Conservation (phyloP, 2,113 vertebrate species). For the Catharus fuscescens region DNA sequence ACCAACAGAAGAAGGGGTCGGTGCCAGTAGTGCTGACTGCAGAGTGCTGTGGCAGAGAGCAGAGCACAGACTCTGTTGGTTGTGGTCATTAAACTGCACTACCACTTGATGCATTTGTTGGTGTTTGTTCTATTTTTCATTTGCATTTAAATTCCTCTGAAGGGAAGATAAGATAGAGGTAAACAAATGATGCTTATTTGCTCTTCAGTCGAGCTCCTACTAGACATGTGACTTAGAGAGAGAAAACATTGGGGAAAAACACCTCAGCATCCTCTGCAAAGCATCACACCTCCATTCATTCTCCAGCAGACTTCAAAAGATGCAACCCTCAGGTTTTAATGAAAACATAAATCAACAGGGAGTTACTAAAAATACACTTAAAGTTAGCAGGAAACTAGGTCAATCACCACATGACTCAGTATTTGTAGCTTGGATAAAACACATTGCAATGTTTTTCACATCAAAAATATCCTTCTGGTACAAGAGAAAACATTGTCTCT, state of each 20-base stretch:
- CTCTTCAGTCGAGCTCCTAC: slow-evolving; percentile 55
- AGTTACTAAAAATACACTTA: slow-evolving; percentile 52
- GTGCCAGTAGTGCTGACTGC: background rate
- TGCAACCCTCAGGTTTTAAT: slow-evolving; percentile 56
- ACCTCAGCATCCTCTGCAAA: background rate
- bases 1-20: slow-evolving; percentile 8
- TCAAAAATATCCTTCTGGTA: slow-evolving; percentile 23
- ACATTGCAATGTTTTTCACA: background rate
- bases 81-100: slow-evolving; percentile 46
- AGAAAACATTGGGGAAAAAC: background rate
- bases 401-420: background rate
- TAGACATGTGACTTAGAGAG: slow-evolving; percentile 36
- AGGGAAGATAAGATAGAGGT: slow-evolving; percentile 68
- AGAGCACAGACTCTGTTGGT: slow-evolving; percentile 45
- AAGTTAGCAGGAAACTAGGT: slow-evolving; percentile 63
- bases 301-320: slow-evolving; percentile 32
- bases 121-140: slow-evolving; percentile 61
- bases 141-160: slow-evolving; percentile 74
- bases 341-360: slow-evolving; percentile 70
- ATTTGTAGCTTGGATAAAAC: background rate
- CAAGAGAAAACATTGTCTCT: background rate
- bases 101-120: slow-evolving; percentile 43
- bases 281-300: slow-evolving; percentile 23
- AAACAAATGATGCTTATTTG: slow-evolving; percentile 71
- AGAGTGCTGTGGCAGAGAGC: slow-evolving; percentile 47